These are phyloP conservation scores for Eudiplozoon nipponicum DNA, from an alignment of 2,888 invertebrate species.

Conservation along the genomic window DNA sequence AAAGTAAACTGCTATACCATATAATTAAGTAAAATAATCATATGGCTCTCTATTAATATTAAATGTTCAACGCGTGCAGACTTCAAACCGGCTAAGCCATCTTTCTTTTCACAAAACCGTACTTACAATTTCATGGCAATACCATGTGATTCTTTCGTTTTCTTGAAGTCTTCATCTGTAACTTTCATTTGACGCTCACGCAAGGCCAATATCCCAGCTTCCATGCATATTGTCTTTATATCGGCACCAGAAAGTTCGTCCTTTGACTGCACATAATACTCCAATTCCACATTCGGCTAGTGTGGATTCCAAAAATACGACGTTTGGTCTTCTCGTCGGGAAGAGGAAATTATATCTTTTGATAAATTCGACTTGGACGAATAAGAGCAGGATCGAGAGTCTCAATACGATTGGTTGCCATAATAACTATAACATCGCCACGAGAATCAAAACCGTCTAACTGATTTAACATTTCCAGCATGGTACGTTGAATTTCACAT, in stretches of 20 bases:
- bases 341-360: conserved; percentile 91
- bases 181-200: conserved; percentile 95
- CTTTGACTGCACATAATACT: conserved; percentile 88
- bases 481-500: conserved; percentile 89
- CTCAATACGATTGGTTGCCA: conserved; percentile 45
- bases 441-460: conserved; percentile 82
- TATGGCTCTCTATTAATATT: too few relatives aligned
- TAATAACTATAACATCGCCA: conserved; percentile 51
- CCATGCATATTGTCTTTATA: conserved; percentile 73
- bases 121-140: too few relatives aligned
- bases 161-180: conserved; percentile 91
- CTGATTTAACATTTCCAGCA: conserved; percentile 90
- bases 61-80: too few relatives aligned
- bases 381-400: conserved; percentile 88
- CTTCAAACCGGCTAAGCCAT: too few relatives aligned
- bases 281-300: conserved; percentile 86
- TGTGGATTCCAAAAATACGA: conserved; percentile 83
- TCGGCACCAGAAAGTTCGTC: conserved; percentile 70
- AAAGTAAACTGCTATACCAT: too few relatives aligned
- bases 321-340: conserved; percentile 81
- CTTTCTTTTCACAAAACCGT: too few relatives aligned
- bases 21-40: too few relatives aligned
- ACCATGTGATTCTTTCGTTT: conserved; percentile 97
- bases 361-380: conserved; percentile 82
- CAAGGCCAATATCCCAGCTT: conserved; percentile 83